Conservation (phyloP, 2,888 invertebrate species). For the Lithodes maja region DNA sequence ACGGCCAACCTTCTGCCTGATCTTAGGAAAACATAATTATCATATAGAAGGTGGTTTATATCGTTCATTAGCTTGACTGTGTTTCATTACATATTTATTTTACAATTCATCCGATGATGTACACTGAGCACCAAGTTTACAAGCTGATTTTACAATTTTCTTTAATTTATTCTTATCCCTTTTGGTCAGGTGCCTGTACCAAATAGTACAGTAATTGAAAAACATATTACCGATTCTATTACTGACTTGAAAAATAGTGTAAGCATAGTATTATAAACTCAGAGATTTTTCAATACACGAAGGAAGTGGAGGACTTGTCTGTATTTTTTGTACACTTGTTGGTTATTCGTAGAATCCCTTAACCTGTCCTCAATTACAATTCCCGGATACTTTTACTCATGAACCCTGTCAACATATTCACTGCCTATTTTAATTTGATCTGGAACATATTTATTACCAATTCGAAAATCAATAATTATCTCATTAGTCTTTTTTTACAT, state of each 20-base stretch:
- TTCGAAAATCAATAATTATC: not conserved
- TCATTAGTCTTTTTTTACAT: not conserved
- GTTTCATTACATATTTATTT: not conserved
- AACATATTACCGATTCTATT: too few relatives aligned
- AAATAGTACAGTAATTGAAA: not conserved
- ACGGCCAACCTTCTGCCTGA: not conserved
- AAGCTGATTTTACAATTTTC: not conserved
- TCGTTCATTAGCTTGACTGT: not conserved
- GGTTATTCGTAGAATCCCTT: not conserved
- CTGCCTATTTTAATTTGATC: not conserved
- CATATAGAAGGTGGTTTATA: not conserved
- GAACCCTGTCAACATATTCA: not conserved
- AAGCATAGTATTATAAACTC: not conserved
- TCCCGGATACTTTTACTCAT: not conserved
- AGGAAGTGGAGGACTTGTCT: not conserved
- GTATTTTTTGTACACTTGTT: not conserved
- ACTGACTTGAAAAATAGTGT: not conserved
- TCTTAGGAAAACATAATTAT: not conserved
- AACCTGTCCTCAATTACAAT: not conserved
- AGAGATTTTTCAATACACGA: not conserved
- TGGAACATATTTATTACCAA: not conserved
- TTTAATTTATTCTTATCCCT: not conserved
- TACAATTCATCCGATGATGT: not conserved
- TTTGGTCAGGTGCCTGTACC: not conserved
- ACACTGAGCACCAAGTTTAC: not conserved